Evolutionary conservation across 2,113 vertebrate genomes (phyloP).

Genomic region (Tenebrosternarchus preto): DNA sequence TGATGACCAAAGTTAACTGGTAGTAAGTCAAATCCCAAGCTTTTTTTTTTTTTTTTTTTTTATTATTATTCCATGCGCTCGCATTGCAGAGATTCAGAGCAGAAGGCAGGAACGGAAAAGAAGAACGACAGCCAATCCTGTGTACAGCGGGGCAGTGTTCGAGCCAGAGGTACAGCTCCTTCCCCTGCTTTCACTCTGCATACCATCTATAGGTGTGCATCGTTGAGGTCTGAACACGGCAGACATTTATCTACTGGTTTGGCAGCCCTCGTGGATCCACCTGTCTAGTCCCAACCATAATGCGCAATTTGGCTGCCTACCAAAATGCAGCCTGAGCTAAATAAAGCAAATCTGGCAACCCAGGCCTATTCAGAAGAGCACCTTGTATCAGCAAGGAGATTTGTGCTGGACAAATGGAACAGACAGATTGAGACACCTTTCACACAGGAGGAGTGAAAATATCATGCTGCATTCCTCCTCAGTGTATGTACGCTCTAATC

Average conservation of each 20-base stretch:
- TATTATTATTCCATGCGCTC: too few relatives aligned
- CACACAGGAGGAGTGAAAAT: neutral
- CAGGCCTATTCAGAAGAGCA: neutral
- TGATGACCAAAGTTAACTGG: neutral
- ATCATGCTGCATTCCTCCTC: neutral
- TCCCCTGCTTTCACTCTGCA: neutral
- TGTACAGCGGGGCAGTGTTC: conserved; percentile 96
- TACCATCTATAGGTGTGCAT: neutral
- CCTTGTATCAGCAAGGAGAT: too few relatives aligned
- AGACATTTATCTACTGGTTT: neutral
- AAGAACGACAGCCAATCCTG: conserved; percentile 96
- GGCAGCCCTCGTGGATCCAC: too few relatives aligned
- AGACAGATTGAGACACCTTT: too few relatives aligned
- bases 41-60: conserved; percentile 38
- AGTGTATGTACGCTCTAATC: too few relatives aligned
- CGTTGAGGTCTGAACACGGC: too few relatives aligned
- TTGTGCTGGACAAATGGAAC: too few relatives aligned
- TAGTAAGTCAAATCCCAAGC: neutral
- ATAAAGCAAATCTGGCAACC: neutral
- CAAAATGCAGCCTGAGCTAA: neutral
- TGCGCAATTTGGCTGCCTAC: too few relatives aligned
- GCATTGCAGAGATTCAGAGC: conserved; percentile 92
- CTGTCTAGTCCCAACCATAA: neutral
- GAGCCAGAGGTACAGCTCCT: conserved; percentile 89
- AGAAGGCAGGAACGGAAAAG: conserved; percentile 96